These are phyloP conservation scores for Paratrypauchen microcephalus DNA, from an alignment of 2,797 vertebrate species.

Conservation along the genomic window DNA sequence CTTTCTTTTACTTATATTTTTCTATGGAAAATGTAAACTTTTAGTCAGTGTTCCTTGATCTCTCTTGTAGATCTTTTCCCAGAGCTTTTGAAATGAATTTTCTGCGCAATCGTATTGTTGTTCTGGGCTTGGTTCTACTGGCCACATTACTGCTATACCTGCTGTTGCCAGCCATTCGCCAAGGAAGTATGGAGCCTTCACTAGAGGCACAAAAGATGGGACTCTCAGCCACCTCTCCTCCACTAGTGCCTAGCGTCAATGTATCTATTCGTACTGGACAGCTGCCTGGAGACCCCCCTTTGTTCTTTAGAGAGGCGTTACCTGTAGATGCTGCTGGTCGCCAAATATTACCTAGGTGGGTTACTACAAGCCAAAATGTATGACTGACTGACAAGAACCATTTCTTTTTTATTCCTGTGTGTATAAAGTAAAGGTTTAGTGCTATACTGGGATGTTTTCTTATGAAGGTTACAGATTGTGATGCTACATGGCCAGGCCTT, in stretches of 20 bases:
- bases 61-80: constrained; percentile 39
- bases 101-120: constrained; percentile 81
- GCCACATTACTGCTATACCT: constrained; percentile 85
- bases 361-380: background rate
- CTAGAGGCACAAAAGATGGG: constrained; percentile 72
- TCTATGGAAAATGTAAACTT: background rate
- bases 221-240: constrained; percentile 61
- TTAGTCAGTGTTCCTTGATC: constrained; percentile 1
- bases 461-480: constrained; percentile 83
- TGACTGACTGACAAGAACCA: background rate
- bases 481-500: constrained; percentile 94
- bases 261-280: constrained; percentile 79
- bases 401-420: background rate
- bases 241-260: constrained; percentile 62
- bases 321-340: constrained; percentile 70
- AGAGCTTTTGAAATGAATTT: constrained; percentile 73
- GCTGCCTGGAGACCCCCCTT: constrained; percentile 79
- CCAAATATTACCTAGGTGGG: constrained; percentile 80
- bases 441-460: constrained; percentile 2
- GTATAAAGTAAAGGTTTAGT: background rate
- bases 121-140: constrained; percentile 84
- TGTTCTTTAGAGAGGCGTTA: constrained; percentile 90
- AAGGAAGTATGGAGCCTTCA: constrained; percentile 78
- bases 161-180: constrained; percentile 81
- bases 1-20: background rate